Evolutionary conservation across 2,113 vertebrate species (phyloP), one percentile per base, ranked within the genome.

Genomic region (Spea bombifrons): DNA sequence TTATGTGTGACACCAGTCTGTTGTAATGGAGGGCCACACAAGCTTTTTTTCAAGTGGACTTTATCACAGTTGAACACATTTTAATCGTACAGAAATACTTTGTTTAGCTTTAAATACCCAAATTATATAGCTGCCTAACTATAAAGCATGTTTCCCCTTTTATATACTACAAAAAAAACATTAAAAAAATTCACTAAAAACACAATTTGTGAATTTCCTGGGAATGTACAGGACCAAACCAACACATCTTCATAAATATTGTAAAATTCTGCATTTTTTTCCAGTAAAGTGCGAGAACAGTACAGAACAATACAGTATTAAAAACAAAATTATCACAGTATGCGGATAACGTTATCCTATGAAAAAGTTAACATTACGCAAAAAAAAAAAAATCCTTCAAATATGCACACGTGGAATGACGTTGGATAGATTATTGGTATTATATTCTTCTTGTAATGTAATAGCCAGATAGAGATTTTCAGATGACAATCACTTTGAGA

Each of bases 261-360:
- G 77, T 80, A 80, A 73, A 80, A 80, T 80, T 71, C 69, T 73
- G 61, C 67, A 73, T 80, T 66, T 7, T 5, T 7, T 4, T 43
- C 8, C 69, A 44, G 3, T 81, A 66, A 82, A 88, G 83, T 88
- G 86, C 86, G 66, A 44, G 3, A 78, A 66, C 81, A 88, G 83
- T 88, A 86, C 86, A 89, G 76, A 49, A 73, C 16, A 83, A 49
- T 83, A 80, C 71, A 74, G 64, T 71, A 74, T 74, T 67, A 79
- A 69, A 61, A 63, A 0, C 71, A 3, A 68, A 72, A 69, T 73
- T 73, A 83, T 67, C 82, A 0, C 17, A 13, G 16, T 63, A 81
- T 85, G 85, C 83, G 84, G 85, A 83, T 84, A 81, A 71, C 81
- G 30, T 15, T 83, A 74, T 43, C 73, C 74, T 82, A 48, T 57